Percentiles rank a stretch among this genome's conserved stretches.
These are phyloP conservation scores for Ibidorhyncha struthersii DNA, from an alignment of 2,113 vertebrate species.

Conservation along the genomic window DNA sequence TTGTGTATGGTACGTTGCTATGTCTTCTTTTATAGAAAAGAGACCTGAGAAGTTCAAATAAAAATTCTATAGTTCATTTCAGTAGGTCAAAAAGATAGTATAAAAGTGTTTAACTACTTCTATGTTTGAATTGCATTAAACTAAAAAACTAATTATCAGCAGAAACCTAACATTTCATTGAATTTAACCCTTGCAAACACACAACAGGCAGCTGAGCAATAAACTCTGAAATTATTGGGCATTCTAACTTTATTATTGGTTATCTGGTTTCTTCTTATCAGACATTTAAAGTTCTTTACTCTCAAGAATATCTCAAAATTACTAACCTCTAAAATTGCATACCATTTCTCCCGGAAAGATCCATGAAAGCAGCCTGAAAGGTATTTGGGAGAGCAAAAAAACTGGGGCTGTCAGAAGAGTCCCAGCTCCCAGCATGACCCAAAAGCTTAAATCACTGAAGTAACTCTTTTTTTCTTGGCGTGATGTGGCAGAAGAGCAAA, in stretches of 20 bases:
- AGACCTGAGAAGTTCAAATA: background rate
- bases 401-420: background rate
- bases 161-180: background rate
- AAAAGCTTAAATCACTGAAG: background rate
- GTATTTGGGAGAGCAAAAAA: background rate
- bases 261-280: background rate
- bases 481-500: background rate
- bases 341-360: background rate
- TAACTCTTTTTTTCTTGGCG: background rate
- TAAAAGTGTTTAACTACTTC: background rate
- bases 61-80: background rate
- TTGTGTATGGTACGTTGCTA: accelerated
- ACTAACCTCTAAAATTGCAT: background rate
- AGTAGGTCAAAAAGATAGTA: background rate
- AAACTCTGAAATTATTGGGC: background rate
- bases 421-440: background rate
- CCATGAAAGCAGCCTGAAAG: background rate
- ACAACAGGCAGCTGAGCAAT: background rate
- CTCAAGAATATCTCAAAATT: background rate
- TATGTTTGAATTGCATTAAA: background rate
- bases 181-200: background rate
- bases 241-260: background rate
- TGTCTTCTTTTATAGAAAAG: background rate
- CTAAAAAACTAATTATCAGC: background rate
- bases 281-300: background rate